Conservation (phyloP, 2,888 invertebrate genomes). For the Platerodrilus igneus region DNA sequence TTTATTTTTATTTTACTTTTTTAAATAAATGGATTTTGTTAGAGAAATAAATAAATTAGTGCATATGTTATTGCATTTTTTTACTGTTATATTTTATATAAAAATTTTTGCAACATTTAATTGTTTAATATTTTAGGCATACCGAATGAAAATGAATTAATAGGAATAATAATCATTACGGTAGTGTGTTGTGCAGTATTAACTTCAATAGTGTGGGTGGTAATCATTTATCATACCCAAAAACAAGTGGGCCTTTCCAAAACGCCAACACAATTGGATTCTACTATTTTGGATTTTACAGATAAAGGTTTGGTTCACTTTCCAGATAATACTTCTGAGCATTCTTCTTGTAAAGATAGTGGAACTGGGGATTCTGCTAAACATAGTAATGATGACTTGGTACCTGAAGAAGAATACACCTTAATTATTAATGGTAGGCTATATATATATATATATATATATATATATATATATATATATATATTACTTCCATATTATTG, state of each 20-base stretch:
- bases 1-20: no score
- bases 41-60: no score
- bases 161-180: slow-evolving; percentile 84
- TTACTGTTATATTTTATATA: no score
- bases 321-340: slow-evolving; percentile 68
- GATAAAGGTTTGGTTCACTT: slow-evolving; percentile 38
- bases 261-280: slow-evolving; percentile 46
- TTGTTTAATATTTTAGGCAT: slow-evolving; percentile 22
- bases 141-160: slow-evolving; percentile 67
- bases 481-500: neutral
- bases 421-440: slow-evolving; percentile 35
- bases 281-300: slow-evolving; percentile 33
- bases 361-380: slow-evolving; percentile 77
- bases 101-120: no score
- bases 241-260: slow-evolving; percentile 55
- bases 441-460: neutral
- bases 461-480: neutral
- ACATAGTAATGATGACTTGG: slow-evolving; percentile 55
- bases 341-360: slow-evolving; percentile 73
- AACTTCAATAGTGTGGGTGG: slow-evolving; percentile 88
- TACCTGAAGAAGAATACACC: slow-evolving; percentile 39
- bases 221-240: slow-evolving; percentile 82
- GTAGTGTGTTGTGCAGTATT: slow-evolving; percentile 86
- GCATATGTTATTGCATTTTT: no score
- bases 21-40: no score